phyloP scores from a whole-genome alignment of 2,797 vertebrate genomes.

The Oreochromis grahami region DNA sequence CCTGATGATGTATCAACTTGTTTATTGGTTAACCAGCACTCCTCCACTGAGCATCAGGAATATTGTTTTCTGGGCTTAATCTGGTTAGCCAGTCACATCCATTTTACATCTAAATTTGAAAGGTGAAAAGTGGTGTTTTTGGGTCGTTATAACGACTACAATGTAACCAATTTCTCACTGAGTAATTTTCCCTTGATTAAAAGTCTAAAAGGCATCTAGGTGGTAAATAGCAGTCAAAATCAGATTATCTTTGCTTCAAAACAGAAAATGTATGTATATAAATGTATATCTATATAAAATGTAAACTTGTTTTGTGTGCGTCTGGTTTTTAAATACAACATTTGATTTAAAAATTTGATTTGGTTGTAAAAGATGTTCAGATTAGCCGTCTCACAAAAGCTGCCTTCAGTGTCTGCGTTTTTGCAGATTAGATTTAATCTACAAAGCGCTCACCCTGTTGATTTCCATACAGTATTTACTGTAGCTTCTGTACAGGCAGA shows the following conservation, averaged over 20 bases:
- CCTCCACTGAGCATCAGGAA: not conserved
- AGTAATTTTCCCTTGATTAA: not conserved
- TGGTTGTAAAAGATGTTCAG: not conserved
- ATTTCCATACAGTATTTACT: not conserved
- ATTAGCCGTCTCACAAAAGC: not conserved
- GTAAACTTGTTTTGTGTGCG: not conserved
- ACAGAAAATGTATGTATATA: not conserved
- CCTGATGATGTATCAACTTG: not conserved
- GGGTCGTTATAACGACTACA: accelerated
- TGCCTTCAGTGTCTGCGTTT: not conserved
- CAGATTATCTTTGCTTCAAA: not conserved
- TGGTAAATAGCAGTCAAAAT: not conserved
- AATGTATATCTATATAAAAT: not conserved
- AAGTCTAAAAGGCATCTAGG: not conserved
- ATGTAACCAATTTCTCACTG: not conserved
- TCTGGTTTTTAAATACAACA: not conserved
- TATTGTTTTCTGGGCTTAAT: not conserved
- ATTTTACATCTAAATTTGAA: not conserved
- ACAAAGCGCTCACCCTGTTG: not conserved
- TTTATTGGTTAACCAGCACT: not conserved
- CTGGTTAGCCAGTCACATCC: not conserved
- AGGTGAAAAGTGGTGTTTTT: accelerated
- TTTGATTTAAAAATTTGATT: not conserved
- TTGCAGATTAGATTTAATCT: not conserved
- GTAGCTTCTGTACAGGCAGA: not conserved